Conservation (phyloP, 2,113 vertebrate species). For the Oreocharis arfaki region DNA sequence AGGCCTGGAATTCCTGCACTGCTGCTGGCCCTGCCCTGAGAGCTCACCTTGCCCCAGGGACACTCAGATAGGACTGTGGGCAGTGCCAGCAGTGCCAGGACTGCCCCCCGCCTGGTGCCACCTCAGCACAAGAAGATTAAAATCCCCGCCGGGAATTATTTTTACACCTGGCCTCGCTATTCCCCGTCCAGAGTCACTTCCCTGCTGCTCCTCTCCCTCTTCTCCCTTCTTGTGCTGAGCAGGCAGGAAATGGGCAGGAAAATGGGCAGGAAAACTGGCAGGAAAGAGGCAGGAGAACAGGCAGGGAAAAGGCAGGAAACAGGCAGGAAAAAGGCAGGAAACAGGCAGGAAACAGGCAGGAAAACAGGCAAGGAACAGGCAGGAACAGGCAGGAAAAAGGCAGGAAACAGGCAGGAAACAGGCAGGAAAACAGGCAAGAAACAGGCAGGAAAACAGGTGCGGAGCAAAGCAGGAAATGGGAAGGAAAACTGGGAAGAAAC, state of each 20-base stretch:
- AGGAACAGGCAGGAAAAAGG: neutral
- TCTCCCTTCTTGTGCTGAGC: neutral
- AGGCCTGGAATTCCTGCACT: neutral
- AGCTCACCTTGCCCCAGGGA: neutral
- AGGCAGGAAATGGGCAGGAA: neutral
- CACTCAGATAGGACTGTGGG: neutral
- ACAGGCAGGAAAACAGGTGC: fast-evolving
- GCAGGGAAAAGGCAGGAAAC: neutral
- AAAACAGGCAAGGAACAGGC: neutral
- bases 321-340: neutral
- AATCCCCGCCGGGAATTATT: neutral
- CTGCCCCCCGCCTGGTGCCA: neutral
- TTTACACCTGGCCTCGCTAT: neutral
- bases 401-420: neutral
- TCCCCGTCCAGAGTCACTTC: neutral
- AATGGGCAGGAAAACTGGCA: neutral
- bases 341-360: neutral
- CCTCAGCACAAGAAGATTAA: neutral
- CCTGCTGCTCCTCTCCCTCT: neutral
- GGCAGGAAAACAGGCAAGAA: neutral
- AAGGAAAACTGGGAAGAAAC: neutral
- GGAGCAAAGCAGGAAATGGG: neutral
- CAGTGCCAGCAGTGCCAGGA: neutral
- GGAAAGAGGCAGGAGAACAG: fast-evolving
- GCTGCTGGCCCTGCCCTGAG: neutral